Evolutionary conservation across 2,113 vertebrate species (phyloP), one percentile per base, ranked within the genome.

Genomic region (Onychostruthus taczanowskii): DNA sequence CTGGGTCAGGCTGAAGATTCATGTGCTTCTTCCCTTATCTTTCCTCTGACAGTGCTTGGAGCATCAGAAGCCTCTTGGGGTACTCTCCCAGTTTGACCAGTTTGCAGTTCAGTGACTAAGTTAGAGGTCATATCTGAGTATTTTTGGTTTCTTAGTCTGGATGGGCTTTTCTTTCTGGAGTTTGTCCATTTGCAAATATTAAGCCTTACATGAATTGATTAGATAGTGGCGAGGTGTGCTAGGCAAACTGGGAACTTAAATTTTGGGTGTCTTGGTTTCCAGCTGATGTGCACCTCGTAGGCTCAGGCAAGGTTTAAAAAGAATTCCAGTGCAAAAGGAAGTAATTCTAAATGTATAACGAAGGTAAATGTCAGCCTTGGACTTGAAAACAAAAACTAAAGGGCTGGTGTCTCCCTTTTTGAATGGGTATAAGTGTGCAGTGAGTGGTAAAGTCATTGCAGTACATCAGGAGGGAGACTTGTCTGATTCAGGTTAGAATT

Each of bases 391-490:
- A 31, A 63, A 89, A 79, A 30, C 8, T 7, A 20, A 64, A 82
- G 14, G 31, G 10, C 41, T 62, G 16, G 3, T 31, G 9, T 87
- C 11, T 84, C 35, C 11, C 19, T 50, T 67, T 24, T 49, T 1
- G 0, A 33, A 22, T 1, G 5, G 9, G 8, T 39, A 0, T 76
- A 53, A 49, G 16, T 13, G 64, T 86, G 35, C 31, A 49, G 47
- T 59, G 55, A 35, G 12, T 73, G 1, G 16, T 50, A 1, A 62
- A 93, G 33, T 67, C 0, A 0, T 27, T 4, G 1, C 2, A 3
- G 37, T 50, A 37, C 37, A 10, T 39, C 2, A 2, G 43, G 67
- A 59, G 52, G 53, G 37, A 76, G 23, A 16, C 52, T 21, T 0
- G 0, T 33, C 41, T 85, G 69, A 72, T 39, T 87, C 12, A 9